Base-by-base conservation (phyloP, 2,888 invertebrate genomes). In the Stramonita haemastoma region DNA sequence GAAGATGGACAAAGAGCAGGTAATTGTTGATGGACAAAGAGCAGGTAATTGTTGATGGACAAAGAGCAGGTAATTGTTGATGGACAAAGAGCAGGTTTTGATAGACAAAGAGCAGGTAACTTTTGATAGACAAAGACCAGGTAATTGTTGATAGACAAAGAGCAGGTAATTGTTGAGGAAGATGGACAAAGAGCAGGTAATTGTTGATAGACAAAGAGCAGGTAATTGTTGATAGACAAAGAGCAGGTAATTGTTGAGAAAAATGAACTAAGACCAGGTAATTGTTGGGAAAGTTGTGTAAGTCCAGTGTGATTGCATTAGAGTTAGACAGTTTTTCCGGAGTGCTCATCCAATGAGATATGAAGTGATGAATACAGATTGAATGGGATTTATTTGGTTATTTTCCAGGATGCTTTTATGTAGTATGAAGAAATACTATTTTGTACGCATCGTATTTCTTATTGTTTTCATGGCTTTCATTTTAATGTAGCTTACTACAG, bases 11-110 rank as follows among this genome's bases (percentile, higher is more conserved):
- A 84, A 29, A 70, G 70, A 34, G 17, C 83, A 83, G 84, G 88
- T n/a, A n/a, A n/a, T n/a, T n/a, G n/a, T n/a, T n/a, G n/a, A 32
- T 89, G 56, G 89, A 89, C 85, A 84, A 29, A 70, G 70, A 34
- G 17, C 83, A 83, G 84, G 88, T n/a, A n/a, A n/a, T n/a, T n/a
- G n/a, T n/a, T n/a, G n/a, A 32, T 89, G 56, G 89, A 89, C 85
- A 84, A 29, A 70, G 70, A 34, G 17, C 83, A 83, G 84, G 88
- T n/a, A n/a, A n/a, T n/a, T n/a, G n/a, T n/a, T n/a, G n/a, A 32
- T 89, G 56, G 89, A 89, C 85, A 84, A 29, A 70, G 70, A 34
- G 17, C 83, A 83, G 84, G 88, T n/a, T n/a, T n/a, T n/a, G n/a
- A n/a, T n/a, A n/a, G n/a, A n/a, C n/a, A n/a, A n/a, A n/a, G n/a